Evolutionary conservation across 2,113 vertebrate species (phyloP), one percentile per base, ranked within the genome.

Genomic region (Trachemys scripta): DNA sequence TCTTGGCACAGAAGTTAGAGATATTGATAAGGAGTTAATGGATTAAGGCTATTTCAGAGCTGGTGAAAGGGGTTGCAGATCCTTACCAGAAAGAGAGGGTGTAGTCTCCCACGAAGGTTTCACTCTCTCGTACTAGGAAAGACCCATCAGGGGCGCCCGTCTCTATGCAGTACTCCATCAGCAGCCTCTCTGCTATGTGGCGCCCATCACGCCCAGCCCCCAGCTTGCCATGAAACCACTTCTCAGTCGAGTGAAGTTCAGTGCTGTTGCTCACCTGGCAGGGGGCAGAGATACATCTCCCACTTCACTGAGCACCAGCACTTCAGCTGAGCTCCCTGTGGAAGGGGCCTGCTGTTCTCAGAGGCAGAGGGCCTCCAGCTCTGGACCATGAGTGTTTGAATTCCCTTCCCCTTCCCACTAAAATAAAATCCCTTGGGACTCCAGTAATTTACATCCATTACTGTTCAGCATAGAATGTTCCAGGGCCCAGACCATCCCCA

Each of bases 21-120:
- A 24, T 9, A 3, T 53, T 0, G 1, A 1, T 27, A 42, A 42
- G 72, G 11, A 76, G 38, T 6, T 45, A 42, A 45, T 45, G 22
- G 20, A 76, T 35, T 14, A 90, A 69, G 24, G 45, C 50, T 17
- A 22, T 4, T 13, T 78, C 72, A 0, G 0, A 38, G n/a, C 27
- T 0, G 0, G 12, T 31, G 56, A 56, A 29, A 2, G 0, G 2
- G 80, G 79, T 2, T 2, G 11, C 53, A 49, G 19, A 1, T 22
- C n/a, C 96, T 96, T 98, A 99, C 99, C 99, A 99, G 98, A 99
- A 99, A n/a, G 99, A 99, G 24, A 99, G 98, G 0, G 99, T 99
- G 98, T 99, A 99, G 98, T 99, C 99, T 50, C 99, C 99, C 5
- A 99, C 99, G 8, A 99, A 99, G 25, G 99, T 99, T 98, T 99